Evolutionary conservation across 2,113 vertebrate genomes (phyloP).

Genomic region (Eidolon helvum): DNA sequence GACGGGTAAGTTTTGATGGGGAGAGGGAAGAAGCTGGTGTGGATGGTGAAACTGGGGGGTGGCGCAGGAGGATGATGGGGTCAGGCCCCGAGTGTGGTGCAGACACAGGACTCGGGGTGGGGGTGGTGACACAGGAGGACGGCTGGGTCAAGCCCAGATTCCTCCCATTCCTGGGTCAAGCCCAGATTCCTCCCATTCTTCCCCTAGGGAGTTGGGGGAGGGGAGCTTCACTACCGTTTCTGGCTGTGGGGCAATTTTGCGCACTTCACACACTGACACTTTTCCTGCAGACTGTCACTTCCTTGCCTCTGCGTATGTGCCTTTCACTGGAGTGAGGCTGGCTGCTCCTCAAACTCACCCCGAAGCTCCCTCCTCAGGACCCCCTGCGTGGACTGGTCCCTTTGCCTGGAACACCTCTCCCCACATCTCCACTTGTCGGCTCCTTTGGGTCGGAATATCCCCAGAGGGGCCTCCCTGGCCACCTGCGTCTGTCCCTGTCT

Average conservation of each 20-base stretch:
- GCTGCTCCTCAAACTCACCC: neutral
- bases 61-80: neutral
- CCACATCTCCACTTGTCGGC: neutral
- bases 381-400: neutral
- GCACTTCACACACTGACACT: neutral
- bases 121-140: neutral
- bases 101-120: neutral
- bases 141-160: too few relatives aligned
- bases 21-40: neutral
- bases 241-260: neutral
- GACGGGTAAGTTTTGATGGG: neutral
- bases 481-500: neutral
- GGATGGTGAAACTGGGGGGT: neutral
- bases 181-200: too few relatives aligned
- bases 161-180: too few relatives aligned
- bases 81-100: neutral
- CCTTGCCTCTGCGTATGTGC: neutral
- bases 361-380: neutral
- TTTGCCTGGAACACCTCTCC: neutral
- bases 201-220: too few relatives aligned
- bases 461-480: neutral
- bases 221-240: neutral
- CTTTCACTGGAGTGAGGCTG: neutral
- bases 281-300: too few relatives aligned
- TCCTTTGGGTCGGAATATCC: neutral